Conservation (phyloP, 2,888 invertebrate species). For the Pyrocoelia pectoralis region DNA sequence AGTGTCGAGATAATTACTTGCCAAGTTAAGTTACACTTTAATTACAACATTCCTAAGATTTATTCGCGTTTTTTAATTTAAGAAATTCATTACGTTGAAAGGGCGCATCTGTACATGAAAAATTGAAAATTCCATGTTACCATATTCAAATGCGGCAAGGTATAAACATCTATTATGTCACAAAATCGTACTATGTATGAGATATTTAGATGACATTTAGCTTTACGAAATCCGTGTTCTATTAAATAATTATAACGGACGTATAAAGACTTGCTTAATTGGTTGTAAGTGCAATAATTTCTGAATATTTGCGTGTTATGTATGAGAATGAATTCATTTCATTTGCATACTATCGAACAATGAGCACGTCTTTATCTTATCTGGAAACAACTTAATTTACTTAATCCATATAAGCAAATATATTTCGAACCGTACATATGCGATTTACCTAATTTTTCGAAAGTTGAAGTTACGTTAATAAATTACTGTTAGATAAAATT, state of each 20-base stretch:
- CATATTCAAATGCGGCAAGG: slow-evolving; percentile 4
- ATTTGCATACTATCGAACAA: slow-evolving; percentile 8
- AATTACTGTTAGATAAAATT: no score
- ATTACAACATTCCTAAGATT: slow-evolving; percentile 46
- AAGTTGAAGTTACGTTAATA: no score
- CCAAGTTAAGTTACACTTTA: slow-evolving; percentile 47
- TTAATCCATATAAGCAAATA: slow-evolving; percentile 6
- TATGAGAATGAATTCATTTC: slow-evolving; percentile 16
- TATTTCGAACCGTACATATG: neutral
- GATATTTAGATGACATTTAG: neutral
- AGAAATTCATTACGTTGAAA: slow-evolving; percentile 28
- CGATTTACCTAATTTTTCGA: no score
- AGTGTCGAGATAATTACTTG: slow-evolving; percentile 45
- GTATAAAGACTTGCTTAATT: slow-evolving; percentile 19
- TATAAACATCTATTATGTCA: slow-evolving; percentile 1
- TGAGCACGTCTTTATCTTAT: slow-evolving; percentile 10
- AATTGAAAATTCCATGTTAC: slow-evolving; percentile 4
- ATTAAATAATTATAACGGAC: slow-evolving; percentile 8
- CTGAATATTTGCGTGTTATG: slow-evolving; percentile 11
- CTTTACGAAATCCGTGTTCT: neutral
- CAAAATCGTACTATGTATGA: neutral
- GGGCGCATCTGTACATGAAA: slow-evolving; percentile 19
- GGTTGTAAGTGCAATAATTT: slow-evolving; percentile 13
- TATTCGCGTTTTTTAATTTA: slow-evolving; percentile 38
- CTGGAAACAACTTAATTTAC: slow-evolving; percentile 8